A percentile compares a stretch with the other conserved stretches of the same genome.
phyloP scores from a whole-genome alignment of 2,797 vertebrate genomes.

The Cryptoblepharus egeriae region DNA sequence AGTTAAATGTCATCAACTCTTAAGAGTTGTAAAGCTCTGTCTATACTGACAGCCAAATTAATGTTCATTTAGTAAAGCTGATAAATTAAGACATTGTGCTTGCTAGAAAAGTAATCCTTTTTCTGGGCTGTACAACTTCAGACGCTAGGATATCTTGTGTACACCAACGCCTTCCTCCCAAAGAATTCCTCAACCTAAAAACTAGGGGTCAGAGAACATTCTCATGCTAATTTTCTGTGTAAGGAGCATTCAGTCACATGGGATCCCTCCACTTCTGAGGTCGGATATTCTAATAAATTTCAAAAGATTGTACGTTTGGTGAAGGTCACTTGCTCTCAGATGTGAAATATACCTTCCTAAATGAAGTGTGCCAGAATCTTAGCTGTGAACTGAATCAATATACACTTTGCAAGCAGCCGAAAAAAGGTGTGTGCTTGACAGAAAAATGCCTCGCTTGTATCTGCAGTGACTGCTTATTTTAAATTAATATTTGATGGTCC shows the following conservation, averaged over 20 bases:
- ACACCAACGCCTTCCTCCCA: background rate
- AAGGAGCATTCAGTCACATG: background rate
- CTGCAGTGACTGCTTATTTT: constrained; percentile 36
- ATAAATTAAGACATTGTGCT: background rate
- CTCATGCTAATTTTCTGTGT: too few species aligned
- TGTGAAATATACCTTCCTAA: constrained; percentile 56
- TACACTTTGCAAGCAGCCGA: constrained; percentile 51
- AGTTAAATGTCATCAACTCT: background rate
- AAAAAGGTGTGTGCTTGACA: constrained; percentile 39
- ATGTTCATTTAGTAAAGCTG: background rate
- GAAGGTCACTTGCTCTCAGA: constrained; percentile 66
- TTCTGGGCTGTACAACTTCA: background rate
- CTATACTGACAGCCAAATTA: constrained; percentile 1
- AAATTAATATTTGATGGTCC: constrained; percentile 28
- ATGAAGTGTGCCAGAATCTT: constrained; percentile 54
- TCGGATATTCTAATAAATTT: constrained; percentile 33
- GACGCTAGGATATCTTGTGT: too few species aligned
- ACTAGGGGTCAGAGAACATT: background rate
- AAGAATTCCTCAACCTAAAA: background rate
- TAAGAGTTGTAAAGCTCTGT: background rate
- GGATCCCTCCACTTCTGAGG: constrained; percentile 38
- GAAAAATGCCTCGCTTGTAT: constrained; percentile 33
- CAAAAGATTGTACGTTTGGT: constrained; percentile 35
- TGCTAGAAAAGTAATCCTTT: constrained; percentile 13
- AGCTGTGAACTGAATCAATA: constrained; percentile 61